A percentile compares a stretch with the other conserved stretches of the same genome.
phyloP scores from a whole-genome alignment of 92 coral and sea anemone species.

The Phenganax marumi region DNA sequence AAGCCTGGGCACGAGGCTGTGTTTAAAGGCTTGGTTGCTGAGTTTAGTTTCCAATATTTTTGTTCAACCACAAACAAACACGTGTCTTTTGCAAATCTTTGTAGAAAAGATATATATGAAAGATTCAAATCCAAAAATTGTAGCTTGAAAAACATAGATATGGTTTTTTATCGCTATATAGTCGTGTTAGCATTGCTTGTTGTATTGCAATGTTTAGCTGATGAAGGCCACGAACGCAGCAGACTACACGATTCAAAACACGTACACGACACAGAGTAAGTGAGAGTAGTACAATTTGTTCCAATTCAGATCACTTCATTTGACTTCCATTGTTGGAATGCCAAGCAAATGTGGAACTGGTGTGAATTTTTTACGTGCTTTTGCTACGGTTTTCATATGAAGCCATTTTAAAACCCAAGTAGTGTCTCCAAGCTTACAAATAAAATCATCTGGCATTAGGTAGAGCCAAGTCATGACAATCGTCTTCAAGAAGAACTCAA shows the following conservation, averaged over 20 bases:
- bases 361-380: too few species aligned
- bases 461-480: too few species aligned
- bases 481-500: too few species aligned
- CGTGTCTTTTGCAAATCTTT: background rate
- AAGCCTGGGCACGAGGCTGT: background rate
- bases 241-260: constrained; percentile 80
- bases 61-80: constrained; percentile 47
- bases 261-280: constrained; percentile 97
- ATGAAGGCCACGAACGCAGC: constrained; percentile 50
- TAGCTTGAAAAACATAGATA: background rate
- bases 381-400: too few species aligned
- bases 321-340: constrained; percentile 21
- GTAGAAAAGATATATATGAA: background rate
- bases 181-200: constrained; percentile 3
- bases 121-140: background rate
- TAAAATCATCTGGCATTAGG: too few species aligned
- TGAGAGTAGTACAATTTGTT: background rate
- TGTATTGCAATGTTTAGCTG: background rate
- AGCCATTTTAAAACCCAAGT: too few species aligned
- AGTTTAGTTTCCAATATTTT: constrained; percentile 3
- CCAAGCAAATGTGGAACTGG: too few species aligned
- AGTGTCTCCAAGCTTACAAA: too few species aligned
- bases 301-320: background rate
- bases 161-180: constrained; percentile 18
- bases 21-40: constrained; percentile 36